Conservation (phyloP, 2,797 vertebrate genomes). For the Macropus fuliginosus region DNA sequence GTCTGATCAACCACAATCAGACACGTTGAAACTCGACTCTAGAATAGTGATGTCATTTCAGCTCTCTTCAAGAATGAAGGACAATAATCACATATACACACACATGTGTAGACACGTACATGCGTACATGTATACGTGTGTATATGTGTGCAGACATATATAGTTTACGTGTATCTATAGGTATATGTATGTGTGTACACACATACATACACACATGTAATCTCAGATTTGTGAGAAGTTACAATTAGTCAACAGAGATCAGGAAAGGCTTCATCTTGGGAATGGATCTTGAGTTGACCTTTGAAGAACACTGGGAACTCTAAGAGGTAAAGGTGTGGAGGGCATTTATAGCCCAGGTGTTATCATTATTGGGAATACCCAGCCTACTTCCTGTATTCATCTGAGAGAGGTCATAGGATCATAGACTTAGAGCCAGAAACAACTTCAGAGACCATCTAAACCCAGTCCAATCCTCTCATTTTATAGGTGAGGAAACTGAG, state of each 20-base stretch:
- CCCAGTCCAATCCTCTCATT: neutral
- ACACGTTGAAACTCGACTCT: too few species aligned
- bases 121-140: too few species aligned
- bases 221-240: neutral
- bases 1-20: too few species aligned
- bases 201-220: neutral
- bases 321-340: neutral
- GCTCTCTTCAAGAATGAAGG: too few species aligned
- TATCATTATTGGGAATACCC: too few species aligned
- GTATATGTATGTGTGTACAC: neutral
- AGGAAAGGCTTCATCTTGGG: too few species aligned
- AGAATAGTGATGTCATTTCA: too few species aligned
- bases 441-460: neutral
- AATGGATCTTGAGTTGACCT: neutral
- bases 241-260: neutral
- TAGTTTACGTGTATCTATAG: neutral
- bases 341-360: neutral
- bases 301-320: neutral
- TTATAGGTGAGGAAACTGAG: neutral
- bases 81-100: too few species aligned
- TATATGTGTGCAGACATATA: neutral
- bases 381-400: neutral
- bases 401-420: neutral
- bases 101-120: too few species aligned
- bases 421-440: neutral